Evolutionary conservation across 2,888 invertebrate species (phyloP).

Genomic region (Trichogramma evanescens): DNA sequence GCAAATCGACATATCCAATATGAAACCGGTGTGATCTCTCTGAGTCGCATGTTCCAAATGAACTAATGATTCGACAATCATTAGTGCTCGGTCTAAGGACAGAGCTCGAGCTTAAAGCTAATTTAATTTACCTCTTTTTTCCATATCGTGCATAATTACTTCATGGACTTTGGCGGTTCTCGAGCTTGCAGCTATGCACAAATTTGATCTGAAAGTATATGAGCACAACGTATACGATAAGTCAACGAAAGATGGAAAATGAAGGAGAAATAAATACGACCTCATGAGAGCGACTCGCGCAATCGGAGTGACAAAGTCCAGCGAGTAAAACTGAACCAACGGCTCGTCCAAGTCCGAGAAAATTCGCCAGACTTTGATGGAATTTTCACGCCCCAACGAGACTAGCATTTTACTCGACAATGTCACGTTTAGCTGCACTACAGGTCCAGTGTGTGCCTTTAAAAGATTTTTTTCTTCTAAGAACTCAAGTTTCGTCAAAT

Average conservation of each 20-base stretch:
- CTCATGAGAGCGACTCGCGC: constrained; percentile 25
- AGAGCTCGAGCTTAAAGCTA: not conserved
- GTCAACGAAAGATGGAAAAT: no score
- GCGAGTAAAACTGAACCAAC: constrained; percentile 23
- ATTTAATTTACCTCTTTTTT: constrained; percentile 24
- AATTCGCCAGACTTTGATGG: constrained; percentile 33
- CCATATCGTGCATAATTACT: constrained; percentile 29
- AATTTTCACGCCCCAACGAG: constrained; percentile 29
- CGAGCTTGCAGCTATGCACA: constrained; percentile 27
- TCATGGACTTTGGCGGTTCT: constrained; percentile 19
- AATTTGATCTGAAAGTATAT: constrained; percentile 17
- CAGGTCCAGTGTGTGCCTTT: constrained; percentile 28
- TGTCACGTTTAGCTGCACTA: constrained; percentile 24
- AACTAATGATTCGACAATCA: constrained; percentile 9
- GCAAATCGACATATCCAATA: constrained; percentile 24
- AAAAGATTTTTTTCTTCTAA: not conserved
- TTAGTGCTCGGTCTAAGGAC: no score
- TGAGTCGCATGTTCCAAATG: constrained; percentile 26
- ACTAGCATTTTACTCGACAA: constrained; percentile 19
- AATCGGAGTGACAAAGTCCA: constrained; percentile 27
- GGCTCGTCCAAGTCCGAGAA: constrained; percentile 25
- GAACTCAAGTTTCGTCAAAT: no score
- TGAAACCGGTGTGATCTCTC: constrained; percentile 26
- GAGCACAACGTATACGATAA: not conserved
- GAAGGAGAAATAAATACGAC: constrained; percentile 14